Base-by-base conservation (phyloP, 2,113 vertebrate species). In the Melanocharis versteri region DNA sequence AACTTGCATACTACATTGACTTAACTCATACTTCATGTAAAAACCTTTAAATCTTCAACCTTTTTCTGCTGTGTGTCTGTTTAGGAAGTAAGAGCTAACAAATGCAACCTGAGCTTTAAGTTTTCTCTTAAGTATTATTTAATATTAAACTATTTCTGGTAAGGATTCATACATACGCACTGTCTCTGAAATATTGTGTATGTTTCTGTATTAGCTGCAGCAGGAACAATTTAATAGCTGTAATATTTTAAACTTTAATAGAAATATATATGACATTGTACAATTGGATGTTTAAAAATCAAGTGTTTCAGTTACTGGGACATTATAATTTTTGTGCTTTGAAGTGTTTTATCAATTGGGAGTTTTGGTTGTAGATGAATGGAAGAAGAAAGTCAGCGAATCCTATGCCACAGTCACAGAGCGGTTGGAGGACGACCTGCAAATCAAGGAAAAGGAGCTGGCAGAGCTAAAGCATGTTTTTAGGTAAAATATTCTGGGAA, bases 301-400 rank as follows among this genome's bases (percentile, higher is more conserved):
- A 19, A 73, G 31, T 92, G 45, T 7, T 97, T 89, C 94, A 75
- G 86, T 87, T 90, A 20, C 66, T 50, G 54, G 33, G 8, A 27
- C 11, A 2, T 37, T 5, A 3, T 42, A 18, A 7, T 73, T 68
- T 92, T 31, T 83, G 13, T 15, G 54, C 27, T 86, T 33, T 51
- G 75, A 77, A 79, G 56, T 11, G 47, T 23, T 84, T 68, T 47
- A n/a, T 94, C 48, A 84, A 20, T 61, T 10, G 3, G 13, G 71
- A 44, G 58, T 11, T 86, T 68, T 42, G 93, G 75, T 94, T 92
- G 83, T 57, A 99, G 99, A 99, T 96, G 99, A 99, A 87, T 99
- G 99, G 99, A 99, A 99, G 98, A 99, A 99, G 98, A 99, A 99
- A 90, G 98, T 99, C 69, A 98, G 98, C 26, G 99, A 99, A 97